phyloP scores from a whole-genome alignment of 2,888 invertebrate species.

The Monopis laevigella region DNA sequence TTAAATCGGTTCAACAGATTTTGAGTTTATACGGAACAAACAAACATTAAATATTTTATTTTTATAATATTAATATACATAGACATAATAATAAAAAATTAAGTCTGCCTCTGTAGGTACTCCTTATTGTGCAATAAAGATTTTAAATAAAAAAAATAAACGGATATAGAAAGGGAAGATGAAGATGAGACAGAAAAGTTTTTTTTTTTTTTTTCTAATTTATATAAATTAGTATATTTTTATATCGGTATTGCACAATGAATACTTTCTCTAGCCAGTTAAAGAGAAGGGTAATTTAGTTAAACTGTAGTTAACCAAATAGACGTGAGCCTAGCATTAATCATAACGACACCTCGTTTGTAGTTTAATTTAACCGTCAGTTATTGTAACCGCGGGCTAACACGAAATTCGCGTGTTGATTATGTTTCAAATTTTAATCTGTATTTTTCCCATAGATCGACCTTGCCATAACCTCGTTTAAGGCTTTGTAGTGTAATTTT shows the following conservation, averaged over 20 bases:
- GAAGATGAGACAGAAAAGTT: no score
- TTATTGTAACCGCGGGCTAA: conserved; percentile 8
- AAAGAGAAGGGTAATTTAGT: conserved; percentile 1
- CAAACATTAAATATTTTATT: no score
- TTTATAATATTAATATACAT: no score
- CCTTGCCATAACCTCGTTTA: conserved; percentile 4
- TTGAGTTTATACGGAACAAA: no score
- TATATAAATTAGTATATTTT: no score
- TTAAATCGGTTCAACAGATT: no score
- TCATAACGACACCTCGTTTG: conserved; percentile 1
- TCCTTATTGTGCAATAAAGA: no score
- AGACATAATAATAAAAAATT: no score
- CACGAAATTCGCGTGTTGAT: conserved; percentile 9
- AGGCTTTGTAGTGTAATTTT: background rate
- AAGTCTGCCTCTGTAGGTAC: no score
- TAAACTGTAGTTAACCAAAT: background rate
- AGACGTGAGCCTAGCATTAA: background rate
- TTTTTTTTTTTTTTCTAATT: no score
- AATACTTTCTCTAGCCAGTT: background rate
- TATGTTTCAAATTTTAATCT: conserved; percentile 1
- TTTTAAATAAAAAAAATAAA: no score
- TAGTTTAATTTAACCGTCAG: conserved; percentile 2
- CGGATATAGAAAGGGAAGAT: no score
- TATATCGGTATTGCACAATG: conserved; percentile 2
- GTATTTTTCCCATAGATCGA: conserved; percentile 1